These are phyloP conservation scores for Platysteira castanea DNA, from an alignment of 2,113 vertebrate genomes.

Conservation along the genomic window DNA sequence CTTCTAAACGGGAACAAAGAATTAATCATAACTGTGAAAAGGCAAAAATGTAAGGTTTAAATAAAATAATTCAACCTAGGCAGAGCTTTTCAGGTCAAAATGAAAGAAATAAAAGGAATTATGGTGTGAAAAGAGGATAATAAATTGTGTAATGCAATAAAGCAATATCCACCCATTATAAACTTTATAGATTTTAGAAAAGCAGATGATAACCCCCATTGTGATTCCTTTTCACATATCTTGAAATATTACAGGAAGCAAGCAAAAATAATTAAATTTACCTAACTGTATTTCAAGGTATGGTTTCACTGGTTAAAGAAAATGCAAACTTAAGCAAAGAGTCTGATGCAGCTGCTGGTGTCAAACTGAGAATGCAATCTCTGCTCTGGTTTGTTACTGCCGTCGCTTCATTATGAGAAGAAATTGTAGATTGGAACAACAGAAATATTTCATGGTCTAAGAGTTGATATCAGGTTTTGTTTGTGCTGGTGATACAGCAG, in stretches of 20 bases:
- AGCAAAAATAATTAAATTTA: constrained; percentile 33
- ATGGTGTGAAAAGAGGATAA: not conserved
- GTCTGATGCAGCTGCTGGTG: not conserved
- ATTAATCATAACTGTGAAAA: not conserved
- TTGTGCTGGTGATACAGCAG: not conserved
- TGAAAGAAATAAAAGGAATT: not conserved
- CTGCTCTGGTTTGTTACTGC: not conserved
- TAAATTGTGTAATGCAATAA: not conserved
- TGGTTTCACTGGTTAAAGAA: not conserved
- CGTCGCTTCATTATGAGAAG: not conserved
- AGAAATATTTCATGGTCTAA: constrained; percentile 9
- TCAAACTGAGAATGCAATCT: constrained; percentile 51
- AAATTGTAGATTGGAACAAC: not conserved
- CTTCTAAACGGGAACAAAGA: not conserved
- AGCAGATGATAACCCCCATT: not conserved
- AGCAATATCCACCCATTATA: not conserved
- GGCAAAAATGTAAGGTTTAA: not conserved
- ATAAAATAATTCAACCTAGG: not conserved
- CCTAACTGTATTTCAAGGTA: constrained; percentile 37
- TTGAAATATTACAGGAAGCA: constrained; percentile 12
- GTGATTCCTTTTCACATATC: constrained; percentile 1
- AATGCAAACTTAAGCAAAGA: constrained; percentile 30
- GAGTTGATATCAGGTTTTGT: not conserved
- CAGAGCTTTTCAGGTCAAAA: not conserved
- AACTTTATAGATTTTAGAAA: not conserved